phyloP scores from a whole-genome alignment of 2,888 invertebrate species.

The Autographa gamma region DNA sequence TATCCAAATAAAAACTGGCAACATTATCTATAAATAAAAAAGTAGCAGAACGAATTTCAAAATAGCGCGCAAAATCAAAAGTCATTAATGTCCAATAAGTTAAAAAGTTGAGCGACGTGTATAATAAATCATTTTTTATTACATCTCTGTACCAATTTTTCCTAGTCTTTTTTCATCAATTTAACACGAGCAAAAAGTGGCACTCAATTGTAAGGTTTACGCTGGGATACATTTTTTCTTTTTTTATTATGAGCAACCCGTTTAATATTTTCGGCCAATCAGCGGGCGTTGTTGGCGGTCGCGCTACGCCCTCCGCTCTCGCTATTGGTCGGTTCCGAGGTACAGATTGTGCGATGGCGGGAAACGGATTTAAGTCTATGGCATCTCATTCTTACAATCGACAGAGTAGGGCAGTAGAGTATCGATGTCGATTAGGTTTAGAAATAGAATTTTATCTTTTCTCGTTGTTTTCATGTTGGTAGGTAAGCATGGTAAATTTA shows the following conservation, averaged over 20 bases:
- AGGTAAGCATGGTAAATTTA: not conserved
- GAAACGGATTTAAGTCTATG: slow-evolving; percentile 86
- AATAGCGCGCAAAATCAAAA: slow-evolving; percentile 84
- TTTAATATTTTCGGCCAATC: slow-evolving; percentile 85
- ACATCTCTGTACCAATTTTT: slow-evolving; percentile 85
- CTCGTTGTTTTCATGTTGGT: not conserved
- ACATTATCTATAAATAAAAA: slow-evolving; percentile 70
- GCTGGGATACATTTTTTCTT: slow-evolving; percentile 69
- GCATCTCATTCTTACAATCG: slow-evolving; percentile 86
- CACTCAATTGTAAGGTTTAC: slow-evolving; percentile 87
- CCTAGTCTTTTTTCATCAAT: slow-evolving; percentile 87
- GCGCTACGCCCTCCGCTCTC: slow-evolving; percentile 80
- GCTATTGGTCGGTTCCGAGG: slow-evolving; percentile 77
- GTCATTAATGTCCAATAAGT: slow-evolving; percentile 88
- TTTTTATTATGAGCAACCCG: slow-evolving; percentile 84
- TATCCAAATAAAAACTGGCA: slow-evolving; percentile 66
- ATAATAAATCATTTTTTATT: slow-evolving; percentile 88
- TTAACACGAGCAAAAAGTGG: slow-evolving; percentile 87
- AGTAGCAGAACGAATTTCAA: slow-evolving; percentile 68
- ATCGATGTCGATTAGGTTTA: slow-evolving; percentile 59
- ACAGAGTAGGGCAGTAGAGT: slow-evolving; percentile 59
- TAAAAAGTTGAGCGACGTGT: slow-evolving; percentile 84
- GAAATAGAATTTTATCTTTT: not conserved
- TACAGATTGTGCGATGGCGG: slow-evolving; percentile 87
- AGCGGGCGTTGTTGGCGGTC: slow-evolving; percentile 65